phyloP scores from a whole-genome alignment of 2,797 vertebrate species.

The Enteromius treurensis region DNA sequence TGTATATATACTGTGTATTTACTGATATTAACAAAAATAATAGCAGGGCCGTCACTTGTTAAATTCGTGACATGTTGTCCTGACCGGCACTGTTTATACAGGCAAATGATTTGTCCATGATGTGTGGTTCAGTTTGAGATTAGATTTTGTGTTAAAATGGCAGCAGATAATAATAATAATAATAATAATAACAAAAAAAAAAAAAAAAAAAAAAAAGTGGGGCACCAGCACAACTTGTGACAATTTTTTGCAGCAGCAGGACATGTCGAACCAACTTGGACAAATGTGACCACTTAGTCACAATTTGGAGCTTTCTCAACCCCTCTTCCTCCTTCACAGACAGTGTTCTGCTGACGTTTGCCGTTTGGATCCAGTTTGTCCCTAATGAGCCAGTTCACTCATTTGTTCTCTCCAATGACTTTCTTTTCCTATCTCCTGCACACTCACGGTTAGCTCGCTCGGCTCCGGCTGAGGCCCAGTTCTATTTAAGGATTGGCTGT shows the following conservation, averaged over 20 bases:
- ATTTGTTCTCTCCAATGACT: background rate
- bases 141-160: background rate
- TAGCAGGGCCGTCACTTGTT: background rate
- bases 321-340: background rate
- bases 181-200: too few species aligned
- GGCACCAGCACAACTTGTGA: background rate
- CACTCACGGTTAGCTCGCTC: background rate
- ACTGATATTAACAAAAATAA: background rate
- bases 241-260: background rate
- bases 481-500: slow-evolving; percentile 68
- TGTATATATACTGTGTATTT: background rate
- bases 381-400: slow-evolving; percentile 22
- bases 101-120: background rate
- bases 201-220: background rate
- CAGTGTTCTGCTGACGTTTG: slow-evolving; percentile 11
- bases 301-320: background rate
- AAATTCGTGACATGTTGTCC: background rate
- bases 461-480: background rate
- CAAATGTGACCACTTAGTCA: slow-evolving; percentile 33
- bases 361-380: slow-evolving; percentile 18
- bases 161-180: background rate
- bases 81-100: background rate
- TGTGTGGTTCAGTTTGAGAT: background rate
- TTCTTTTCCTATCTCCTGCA: background rate
- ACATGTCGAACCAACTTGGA: background rate